Percentiles rank a stretch among this genome's conserved stretches.
These are phyloP conservation scores for Squalus acanthias DNA, from an alignment of 2,797 vertebrate species.

Conservation along the genomic window DNA sequence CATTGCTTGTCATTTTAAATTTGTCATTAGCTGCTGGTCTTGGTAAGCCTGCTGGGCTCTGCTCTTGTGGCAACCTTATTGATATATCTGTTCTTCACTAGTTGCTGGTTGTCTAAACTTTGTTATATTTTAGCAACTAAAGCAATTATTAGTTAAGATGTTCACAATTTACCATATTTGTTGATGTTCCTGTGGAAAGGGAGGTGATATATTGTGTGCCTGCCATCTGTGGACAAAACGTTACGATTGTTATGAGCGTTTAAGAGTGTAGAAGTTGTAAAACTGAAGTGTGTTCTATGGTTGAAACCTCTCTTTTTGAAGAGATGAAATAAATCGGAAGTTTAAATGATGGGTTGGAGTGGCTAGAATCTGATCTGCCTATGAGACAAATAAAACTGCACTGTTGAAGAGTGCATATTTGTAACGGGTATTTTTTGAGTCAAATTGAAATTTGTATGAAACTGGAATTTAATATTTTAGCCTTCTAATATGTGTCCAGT, in stretches of 20 bases:
- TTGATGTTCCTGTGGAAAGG: not conserved
- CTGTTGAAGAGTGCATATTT: too few species aligned
- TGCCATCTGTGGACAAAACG: not conserved
- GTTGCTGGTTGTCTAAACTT: not conserved
- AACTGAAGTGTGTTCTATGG: not conserved
- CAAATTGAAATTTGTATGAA: too few species aligned
- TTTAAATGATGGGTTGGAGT: not conserved
- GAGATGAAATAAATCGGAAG: not conserved
- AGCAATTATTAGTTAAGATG: not conserved
- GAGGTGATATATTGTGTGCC: not conserved
- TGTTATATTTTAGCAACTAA: not conserved
- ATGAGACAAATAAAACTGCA: too few species aligned
- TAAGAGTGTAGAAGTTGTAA: not conserved
- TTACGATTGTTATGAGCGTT: not conserved
- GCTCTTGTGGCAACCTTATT: not conserved
- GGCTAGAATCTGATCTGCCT: not conserved
- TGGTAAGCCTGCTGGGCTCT: not conserved
- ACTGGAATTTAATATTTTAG: too few species aligned
- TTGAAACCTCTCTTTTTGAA: not conserved
- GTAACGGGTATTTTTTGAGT: too few species aligned
- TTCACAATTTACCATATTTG: not conserved
- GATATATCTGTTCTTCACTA: not conserved
- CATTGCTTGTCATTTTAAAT: not conserved
- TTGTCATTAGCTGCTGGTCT: not conserved
- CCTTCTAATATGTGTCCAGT: too few species aligned